Evolutionary conservation across 35 echinoderm and acorn worm genomes (phyloP).

Genomic region (Ophioderma brevispina): DNA sequence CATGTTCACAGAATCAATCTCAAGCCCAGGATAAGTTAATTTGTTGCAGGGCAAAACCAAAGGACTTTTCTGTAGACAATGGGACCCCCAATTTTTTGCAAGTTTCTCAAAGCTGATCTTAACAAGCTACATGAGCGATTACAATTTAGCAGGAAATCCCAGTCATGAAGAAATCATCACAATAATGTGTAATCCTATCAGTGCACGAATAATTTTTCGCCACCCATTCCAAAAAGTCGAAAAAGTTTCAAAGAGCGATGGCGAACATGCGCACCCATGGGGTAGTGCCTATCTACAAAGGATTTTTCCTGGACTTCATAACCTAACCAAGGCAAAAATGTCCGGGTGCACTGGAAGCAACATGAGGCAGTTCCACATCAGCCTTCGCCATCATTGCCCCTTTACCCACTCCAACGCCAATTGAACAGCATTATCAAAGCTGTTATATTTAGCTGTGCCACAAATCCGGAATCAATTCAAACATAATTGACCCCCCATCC

Average conservation of each 20-base stretch:
- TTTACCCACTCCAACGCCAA: neutral
- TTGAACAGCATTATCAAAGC: neutral
- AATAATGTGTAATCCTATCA: neutral
- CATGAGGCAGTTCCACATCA: constrained; percentile 11
- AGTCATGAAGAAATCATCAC: too few relatives aligned
- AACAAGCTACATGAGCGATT: too few relatives aligned
- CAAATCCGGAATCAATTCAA: constrained; percentile 3
- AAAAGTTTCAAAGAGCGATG: constrained; percentile 19
- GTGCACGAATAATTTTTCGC: too few relatives aligned
- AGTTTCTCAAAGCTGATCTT: too few relatives aligned
- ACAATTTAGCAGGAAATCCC: too few relatives aligned
- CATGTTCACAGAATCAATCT: constrained; percentile 14
- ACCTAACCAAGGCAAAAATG: neutral
- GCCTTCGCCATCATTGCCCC: neutral
- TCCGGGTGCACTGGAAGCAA: constrained; percentile 26
- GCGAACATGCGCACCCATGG: constrained; percentile 34
- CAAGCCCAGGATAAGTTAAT: neutral
- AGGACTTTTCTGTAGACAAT: too few relatives aligned
- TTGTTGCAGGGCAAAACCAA: too few relatives aligned
- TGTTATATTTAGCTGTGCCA: constrained; percentile 1
- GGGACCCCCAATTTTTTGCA: too few relatives aligned
- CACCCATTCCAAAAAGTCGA: neutral
- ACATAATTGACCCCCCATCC: constrained; percentile 26
- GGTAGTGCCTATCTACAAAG: neutral
- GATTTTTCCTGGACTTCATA: neutral